These are phyloP conservation scores for Isoperla grammatica DNA, from an alignment of 2,888 invertebrate genomes.

Conservation along the genomic window DNA sequence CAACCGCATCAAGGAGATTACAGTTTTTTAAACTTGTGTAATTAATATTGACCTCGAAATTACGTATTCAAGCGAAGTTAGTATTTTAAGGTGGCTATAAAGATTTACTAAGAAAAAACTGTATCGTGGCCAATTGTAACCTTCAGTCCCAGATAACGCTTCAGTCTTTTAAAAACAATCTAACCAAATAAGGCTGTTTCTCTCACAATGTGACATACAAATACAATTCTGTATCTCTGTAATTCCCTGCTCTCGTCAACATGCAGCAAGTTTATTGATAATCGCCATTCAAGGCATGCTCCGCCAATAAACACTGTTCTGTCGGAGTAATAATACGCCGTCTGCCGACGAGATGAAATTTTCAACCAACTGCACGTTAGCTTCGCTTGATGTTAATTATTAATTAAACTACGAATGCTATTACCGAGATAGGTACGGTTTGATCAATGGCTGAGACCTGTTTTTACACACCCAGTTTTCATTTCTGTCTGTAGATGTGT, in stretches of 20 bases:
- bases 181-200: too few relatives aligned
- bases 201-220: background rate
- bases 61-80: conserved; percentile 2
- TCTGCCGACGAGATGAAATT: background rate
- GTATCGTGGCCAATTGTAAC: background rate
- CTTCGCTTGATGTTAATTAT: background rate
- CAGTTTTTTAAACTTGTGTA: too few relatives aligned
- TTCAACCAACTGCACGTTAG: background rate
- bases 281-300: conserved; percentile 13
- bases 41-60: conserved; percentile 4
- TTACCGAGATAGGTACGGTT: background rate
- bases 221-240: background rate
- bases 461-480: conserved; percentile 2
- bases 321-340: background rate
- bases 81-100: background rate
- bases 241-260: background rate
- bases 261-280: background rate
- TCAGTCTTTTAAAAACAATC: background rate
- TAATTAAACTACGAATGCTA: conserved; percentile 6
- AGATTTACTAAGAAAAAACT: background rate
- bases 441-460: background rate
- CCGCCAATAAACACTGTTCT: background rate
- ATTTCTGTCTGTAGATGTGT: background rate
- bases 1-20: too few relatives aligned
- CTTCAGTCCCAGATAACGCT: too few relatives aligned